Percentiles rank a stretch among this genome's conserved stretches.
Conservation (phyloP, 2,888 invertebrate species). For the Parnassius mnemosyne region DNA sequence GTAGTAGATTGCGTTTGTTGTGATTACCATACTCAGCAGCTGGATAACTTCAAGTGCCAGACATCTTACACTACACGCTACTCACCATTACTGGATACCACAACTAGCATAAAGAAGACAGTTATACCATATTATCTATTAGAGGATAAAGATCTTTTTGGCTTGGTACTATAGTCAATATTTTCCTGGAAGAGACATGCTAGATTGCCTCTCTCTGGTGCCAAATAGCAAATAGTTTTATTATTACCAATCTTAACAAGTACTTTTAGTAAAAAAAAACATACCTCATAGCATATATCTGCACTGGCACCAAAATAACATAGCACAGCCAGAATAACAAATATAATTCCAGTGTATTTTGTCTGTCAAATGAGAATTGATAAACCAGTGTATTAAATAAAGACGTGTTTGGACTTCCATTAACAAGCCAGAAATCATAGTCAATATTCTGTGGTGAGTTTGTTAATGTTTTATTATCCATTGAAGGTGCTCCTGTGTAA, state of each 20-base stretch:
- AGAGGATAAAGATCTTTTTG: conserved; percentile 1
- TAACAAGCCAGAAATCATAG: conserved; percentile 97
- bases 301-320: conserved; percentile 91
- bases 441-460: conserved; percentile 64
- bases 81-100: too few species aligned
- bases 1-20: too few species aligned
- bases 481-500: conserved; percentile 69
- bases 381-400: conserved; percentile 93
- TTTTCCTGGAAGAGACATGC: background rate
- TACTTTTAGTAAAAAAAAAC: conserved; percentile 26
- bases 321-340: conserved; percentile 93
- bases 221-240: too few species aligned
- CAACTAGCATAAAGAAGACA: background rate
- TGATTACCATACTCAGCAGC: too few species aligned
- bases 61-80: too few species aligned
- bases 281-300: conserved; percentile 91
- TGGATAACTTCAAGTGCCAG: too few species aligned
- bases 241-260: too few species aligned
- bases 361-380: conserved; percentile 98
- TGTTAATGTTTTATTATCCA: conserved; percentile 58
- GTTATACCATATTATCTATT: too few species aligned
- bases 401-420: conserved; percentile 95
- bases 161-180: conserved; percentile 24
- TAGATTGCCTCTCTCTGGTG: too few species aligned
- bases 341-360: conserved; percentile 95